Percentiles rank a stretch among this genome's conserved stretches.
phyloP scores from a whole-genome alignment of 2,888 invertebrate species.

The Loripinus fragilis region DNA sequence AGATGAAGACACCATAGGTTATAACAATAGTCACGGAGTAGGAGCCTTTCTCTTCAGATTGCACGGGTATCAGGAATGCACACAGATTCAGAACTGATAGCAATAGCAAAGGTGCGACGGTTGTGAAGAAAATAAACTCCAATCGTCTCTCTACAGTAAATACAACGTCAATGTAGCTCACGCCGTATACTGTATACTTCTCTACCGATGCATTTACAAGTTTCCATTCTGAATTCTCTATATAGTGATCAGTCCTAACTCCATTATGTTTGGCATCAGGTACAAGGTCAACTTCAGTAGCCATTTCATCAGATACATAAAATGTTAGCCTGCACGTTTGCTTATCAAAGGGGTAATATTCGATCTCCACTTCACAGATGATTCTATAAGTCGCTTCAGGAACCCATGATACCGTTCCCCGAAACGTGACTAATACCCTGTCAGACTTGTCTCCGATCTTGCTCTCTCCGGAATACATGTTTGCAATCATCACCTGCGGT shows the following conservation, averaged over 20 bases:
- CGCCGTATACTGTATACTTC: not conserved
- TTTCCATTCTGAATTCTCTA: slow-evolving; percentile 11
- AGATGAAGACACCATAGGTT: slow-evolving; percentile 4
- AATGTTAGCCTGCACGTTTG: slow-evolving; percentile 1
- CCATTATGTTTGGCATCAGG: not conserved
- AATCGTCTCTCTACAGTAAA: not conserved
- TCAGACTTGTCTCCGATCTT: not conserved
- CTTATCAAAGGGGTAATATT: slow-evolving; percentile 7
- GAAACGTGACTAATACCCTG: not conserved
- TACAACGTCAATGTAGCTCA: slow-evolving; percentile 1
- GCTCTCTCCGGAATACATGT: slow-evolving; percentile 7
- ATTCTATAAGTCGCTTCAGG: slow-evolving; percentile 12
- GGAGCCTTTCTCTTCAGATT: not conserved
- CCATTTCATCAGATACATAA: not conserved
- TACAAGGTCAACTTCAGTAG: not conserved
- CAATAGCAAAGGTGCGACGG: not conserved
- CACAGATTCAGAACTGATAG: not conserved
- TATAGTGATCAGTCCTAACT: not conserved
- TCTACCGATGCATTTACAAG: not conserved
- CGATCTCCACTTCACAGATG: not conserved
- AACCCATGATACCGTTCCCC: not conserved
- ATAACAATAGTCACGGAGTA: slow-evolving; percentile 6
- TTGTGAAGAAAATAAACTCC: slow-evolving; percentile 7
- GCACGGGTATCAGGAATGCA: slow-evolving; percentile 2
- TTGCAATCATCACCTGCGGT: not conserved